A percentile compares a stretch with the other conserved stretches of the same genome.
Evolutionary conservation across 2,888 invertebrate species (phyloP).

Genomic region (Willowsia nigromaculata): DNA sequence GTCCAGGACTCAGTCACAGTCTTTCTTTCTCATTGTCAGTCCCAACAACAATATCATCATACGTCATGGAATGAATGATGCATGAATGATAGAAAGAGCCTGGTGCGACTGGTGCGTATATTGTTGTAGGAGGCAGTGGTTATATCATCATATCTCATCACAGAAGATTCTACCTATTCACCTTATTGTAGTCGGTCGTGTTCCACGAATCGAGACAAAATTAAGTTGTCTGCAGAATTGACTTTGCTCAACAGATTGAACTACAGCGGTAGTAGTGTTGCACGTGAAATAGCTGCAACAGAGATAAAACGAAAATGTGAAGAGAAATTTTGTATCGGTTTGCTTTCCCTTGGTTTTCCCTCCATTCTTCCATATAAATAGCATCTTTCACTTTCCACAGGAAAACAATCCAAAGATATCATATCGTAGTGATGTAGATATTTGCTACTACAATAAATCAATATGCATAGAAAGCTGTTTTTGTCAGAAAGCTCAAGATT

Average conservation of each 20-base stretch:
- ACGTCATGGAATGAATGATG: conserved; percentile 22
- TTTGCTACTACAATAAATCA: not conserved
- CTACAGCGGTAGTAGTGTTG: not conserved
- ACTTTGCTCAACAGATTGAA: not conserved
- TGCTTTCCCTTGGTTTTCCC: too few species aligned
- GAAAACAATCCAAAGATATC: too few species aligned
- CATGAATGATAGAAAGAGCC: not conserved
- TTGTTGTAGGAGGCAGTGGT: not conserved
- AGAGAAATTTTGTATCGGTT: too few species aligned
- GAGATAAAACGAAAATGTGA: too few species aligned
- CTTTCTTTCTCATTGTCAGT: not conserved
- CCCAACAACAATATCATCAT: not conserved
- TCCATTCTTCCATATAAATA: too few species aligned
- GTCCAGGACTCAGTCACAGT: too few species aligned
- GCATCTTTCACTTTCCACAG: too few species aligned
- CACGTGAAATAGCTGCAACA: not conserved
- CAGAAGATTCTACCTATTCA: not conserved
- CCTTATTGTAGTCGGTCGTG: too few species aligned
- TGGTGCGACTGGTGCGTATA: not conserved
- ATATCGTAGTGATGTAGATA: not conserved
- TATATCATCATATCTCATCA: not conserved
- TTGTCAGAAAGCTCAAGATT: not conserved
- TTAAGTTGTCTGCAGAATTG: conserved; percentile 2
- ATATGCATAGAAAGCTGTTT: not conserved
- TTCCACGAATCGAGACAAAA: not conserved